Percentiles rank a stretch among this genome's conserved stretches.
Evolutionary conservation across 2,797 vertebrate species (phyloP).

Genomic region (Rhodeus uyekii): DNA sequence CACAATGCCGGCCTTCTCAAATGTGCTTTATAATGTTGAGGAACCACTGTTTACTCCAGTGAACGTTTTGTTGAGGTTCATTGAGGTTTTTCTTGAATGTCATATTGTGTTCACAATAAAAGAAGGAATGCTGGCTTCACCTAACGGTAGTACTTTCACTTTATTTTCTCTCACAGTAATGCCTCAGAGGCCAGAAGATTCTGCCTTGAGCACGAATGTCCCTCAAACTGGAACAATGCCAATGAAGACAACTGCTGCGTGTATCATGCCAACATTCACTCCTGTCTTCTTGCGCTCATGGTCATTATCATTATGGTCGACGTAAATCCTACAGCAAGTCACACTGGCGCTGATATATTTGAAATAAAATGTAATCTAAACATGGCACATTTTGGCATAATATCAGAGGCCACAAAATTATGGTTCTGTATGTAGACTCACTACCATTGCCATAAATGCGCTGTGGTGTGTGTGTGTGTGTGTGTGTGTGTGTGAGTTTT

Average conservation of each 20-base stretch:
- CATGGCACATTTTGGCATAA: background rate
- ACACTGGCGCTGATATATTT: background rate
- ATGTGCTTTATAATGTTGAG: constrained; percentile 8
- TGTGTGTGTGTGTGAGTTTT: background rate
- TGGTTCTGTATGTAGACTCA: background rate
- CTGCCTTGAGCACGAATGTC: constrained; percentile 82
- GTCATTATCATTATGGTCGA: constrained; percentile 68
- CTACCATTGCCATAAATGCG: background rate
- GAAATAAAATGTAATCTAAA: background rate
- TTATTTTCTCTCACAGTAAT: background rate
- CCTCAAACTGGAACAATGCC: constrained; percentile 82
- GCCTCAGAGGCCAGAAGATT: constrained; percentile 73
- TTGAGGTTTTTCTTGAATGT: background rate
- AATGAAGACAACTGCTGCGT: constrained; percentile 84
- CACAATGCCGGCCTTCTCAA: background rate
- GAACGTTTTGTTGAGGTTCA: background rate
- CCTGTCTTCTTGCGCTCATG: constrained; percentile 81
- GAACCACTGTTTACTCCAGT: background rate
- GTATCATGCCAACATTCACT: constrained; percentile 86
- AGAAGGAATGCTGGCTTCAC: background rate
- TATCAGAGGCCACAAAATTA: background rate
- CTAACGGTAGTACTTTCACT: too few species aligned
- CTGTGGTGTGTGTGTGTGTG: too few species aligned
- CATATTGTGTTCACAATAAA: background rate
- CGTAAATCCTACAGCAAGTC: constrained; percentile 14